A percentile compares a stretch with the other conserved stretches of the same genome.
Conservation (phyloP, 2,113 vertebrate genomes). For the Saccopteryx leptura region DNA sequence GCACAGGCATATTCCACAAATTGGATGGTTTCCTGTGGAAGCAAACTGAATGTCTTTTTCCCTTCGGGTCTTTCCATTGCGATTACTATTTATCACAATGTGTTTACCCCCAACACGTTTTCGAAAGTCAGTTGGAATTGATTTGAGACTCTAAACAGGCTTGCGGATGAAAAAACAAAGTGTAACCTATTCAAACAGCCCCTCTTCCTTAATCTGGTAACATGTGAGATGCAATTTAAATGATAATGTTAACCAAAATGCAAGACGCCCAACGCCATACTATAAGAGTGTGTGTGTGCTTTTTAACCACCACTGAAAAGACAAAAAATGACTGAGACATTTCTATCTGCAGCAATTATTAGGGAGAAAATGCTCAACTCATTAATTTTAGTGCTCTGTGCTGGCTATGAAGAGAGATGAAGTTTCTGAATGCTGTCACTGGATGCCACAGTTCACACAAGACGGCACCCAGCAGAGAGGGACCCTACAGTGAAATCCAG, state of each 20-base stretch:
- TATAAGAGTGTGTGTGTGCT: not conserved
- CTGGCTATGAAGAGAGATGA: slow-evolving; percentile 27
- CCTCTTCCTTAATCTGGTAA: slow-evolving; percentile 72
- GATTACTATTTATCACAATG: slow-evolving; percentile 65
- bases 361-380: slow-evolving; percentile 71
- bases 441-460: not conserved
- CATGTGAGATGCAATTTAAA: slow-evolving; percentile 75
- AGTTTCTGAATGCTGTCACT: not conserved
- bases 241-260: slow-evolving; percentile 76
- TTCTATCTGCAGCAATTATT: slow-evolving; percentile 61
- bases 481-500: rapidly evolving
- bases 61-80: slow-evolving; percentile 54
- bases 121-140: slow-evolving; percentile 73
- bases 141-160: slow-evolving; percentile 71
- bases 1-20: not conserved
- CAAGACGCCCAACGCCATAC: not conserved
- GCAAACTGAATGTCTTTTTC: not conserved
- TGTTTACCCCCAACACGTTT: slow-evolving; percentile 61
- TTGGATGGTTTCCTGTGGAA: slow-evolving; percentile 32
- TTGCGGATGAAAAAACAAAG: slow-evolving; percentile 71
- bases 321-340: slow-evolving; percentile 73
- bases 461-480: not conserved
- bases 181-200: slow-evolving; percentile 62
- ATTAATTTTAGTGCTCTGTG: slow-evolving; percentile 68
- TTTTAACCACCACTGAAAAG: slow-evolving; percentile 60